These are phyloP conservation scores for Thera obeliscata DNA, from an alignment of 2,888 invertebrate species.

Conservation along the genomic window DNA sequence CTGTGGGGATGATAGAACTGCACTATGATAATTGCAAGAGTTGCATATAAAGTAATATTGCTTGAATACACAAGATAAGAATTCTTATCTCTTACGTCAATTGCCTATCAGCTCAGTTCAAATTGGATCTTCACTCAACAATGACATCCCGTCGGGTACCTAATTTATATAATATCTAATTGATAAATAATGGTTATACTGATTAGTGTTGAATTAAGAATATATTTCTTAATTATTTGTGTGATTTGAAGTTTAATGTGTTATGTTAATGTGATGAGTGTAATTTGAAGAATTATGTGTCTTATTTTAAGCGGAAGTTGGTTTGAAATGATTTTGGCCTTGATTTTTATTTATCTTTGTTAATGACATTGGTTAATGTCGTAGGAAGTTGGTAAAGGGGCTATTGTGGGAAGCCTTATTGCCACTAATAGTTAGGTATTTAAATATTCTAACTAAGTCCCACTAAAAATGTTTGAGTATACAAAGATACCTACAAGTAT, in stretches of 20 bases:
- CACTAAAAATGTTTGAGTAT: too few species aligned
- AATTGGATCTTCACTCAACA: conserved; percentile 68
- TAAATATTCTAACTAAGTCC: too few species aligned
- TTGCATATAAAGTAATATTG: conserved; percentile 47
- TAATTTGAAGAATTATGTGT: conserved; percentile 26
- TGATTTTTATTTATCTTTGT: conserved; percentile 11
- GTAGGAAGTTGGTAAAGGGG: neutral
- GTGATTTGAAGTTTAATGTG: conserved; percentile 28
- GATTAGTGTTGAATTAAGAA: conserved; percentile 33
- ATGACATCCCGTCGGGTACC: conserved; percentile 75
- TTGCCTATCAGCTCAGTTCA: conserved; percentile 68
- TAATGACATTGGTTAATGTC: conserved; percentile 11
- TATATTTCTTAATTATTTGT: conserved; percentile 3
- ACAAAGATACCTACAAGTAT: too few species aligned
- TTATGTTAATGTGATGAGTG: conserved; percentile 23
- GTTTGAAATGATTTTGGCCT: conserved; percentile 20
- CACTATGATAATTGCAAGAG: conserved; percentile 51
- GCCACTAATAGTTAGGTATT: too few species aligned
- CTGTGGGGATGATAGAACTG: conserved; percentile 51
- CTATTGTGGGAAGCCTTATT: neutral
- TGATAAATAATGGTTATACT: conserved; percentile 24
- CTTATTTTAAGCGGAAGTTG: conserved; percentile 15
- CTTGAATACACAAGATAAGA: conserved; percentile 67
- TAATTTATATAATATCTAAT: conserved; percentile 51
- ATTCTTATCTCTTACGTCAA: conserved; percentile 75